Evolutionary conservation across 2,888 invertebrate genomes (phyloP).

Genomic region (Hymenopus coronatus): DNA sequence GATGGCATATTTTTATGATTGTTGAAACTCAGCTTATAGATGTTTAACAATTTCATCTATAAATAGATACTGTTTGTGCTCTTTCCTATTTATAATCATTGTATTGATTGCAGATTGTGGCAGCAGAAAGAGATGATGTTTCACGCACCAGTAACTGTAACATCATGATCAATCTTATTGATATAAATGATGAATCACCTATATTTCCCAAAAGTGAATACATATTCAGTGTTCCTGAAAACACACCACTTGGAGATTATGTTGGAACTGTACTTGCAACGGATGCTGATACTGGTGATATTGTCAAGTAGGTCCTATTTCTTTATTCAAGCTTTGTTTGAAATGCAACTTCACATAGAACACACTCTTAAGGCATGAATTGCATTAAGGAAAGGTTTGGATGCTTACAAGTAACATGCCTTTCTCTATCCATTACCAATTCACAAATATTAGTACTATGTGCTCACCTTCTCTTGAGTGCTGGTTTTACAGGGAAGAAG

Average conservation of each 20-base stretch:
- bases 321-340: not conserved
- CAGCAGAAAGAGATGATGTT: constrained; percentile 41
- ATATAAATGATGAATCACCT: constrained; percentile 71
- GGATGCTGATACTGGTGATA: not conserved
- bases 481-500: no score
- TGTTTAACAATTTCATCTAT: no score
- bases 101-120: not conserved
- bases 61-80: no score
- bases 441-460: no score
- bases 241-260: constrained; percentile 41
- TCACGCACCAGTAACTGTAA: constrained; percentile 37
- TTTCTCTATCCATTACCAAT: no score
- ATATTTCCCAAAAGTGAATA: constrained; percentile 50
- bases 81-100: not conserved
- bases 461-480: no score
- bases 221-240: constrained; percentile 49
- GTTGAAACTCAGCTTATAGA: no score
- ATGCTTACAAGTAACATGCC: no score
- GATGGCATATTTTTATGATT: no score
- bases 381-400: no score
- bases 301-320: not conserved
- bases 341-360: not conserved
- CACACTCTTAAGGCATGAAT: no score
- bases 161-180: constrained; percentile 55
- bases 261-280: not conserved